Conservation (phyloP, 1,140 invertebrate genomes). For the Trialeurodes vaporariorum region DNA sequence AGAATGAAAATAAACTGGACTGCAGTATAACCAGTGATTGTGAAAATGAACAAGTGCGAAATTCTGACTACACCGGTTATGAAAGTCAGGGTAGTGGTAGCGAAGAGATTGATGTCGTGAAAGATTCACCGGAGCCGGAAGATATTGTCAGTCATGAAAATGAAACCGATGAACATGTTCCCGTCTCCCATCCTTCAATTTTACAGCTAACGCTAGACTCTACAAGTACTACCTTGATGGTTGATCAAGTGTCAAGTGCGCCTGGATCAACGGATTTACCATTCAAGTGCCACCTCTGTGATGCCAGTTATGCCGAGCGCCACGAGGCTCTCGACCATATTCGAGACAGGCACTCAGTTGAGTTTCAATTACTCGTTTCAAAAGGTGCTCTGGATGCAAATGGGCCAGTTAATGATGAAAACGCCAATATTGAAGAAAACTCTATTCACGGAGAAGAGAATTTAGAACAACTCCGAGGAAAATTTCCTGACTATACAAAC, state of each 20-base stretch:
- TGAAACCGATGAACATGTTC: neutral
- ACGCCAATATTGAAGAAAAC: slow-evolving; percentile 27
- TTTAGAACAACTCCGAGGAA: slow-evolving; percentile 45
- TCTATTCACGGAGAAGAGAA: slow-evolving; percentile 34
- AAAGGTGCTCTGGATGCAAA: slow-evolving; percentile 65
- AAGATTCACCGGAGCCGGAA: neutral
- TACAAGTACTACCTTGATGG: neutral
- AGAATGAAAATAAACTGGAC: neutral
- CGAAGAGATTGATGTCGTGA: slow-evolving; percentile 26
- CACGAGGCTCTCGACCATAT: slow-evolving; percentile 72
- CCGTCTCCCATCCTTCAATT: neutral
- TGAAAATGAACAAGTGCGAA: slow-evolving; percentile 1
- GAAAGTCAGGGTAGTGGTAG: slow-evolving; percentile 36
- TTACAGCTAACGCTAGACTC: neutral
- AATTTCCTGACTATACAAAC: slow-evolving; percentile 75
- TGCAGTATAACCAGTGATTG: slow-evolving; percentile 12
- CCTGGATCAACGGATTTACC: slow-evolving; percentile 49
- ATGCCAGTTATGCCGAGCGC: slow-evolving; percentile 66
- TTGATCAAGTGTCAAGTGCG: slow-evolving; percentile 14
- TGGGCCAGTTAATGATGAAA: slow-evolving; percentile 30
- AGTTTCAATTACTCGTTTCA: slow-evolving; percentile 59
- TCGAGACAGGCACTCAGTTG: slow-evolving; percentile 50
- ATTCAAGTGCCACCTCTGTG: slow-evolving; percentile 87
- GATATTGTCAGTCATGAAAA: neutral
- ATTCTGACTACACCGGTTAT: slow-evolving; percentile 12